A percentile compares a stretch with the other conserved stretches of the same genome.
Conservation (phyloP, 1,140 invertebrate species). For the Drosophila paulistorum region DNA sequence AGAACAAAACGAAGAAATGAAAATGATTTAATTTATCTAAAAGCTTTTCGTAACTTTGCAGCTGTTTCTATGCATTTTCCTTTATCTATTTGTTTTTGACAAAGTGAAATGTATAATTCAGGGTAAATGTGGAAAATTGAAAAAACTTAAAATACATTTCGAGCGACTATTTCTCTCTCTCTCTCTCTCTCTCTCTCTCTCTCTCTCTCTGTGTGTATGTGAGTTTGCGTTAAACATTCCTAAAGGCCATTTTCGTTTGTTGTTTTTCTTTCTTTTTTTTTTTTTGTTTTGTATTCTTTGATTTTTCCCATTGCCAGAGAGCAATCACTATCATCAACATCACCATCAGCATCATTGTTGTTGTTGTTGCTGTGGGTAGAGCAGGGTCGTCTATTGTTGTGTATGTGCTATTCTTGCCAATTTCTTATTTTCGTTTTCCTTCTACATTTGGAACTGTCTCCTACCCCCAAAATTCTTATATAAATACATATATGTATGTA, state of each 20-base stretch:
- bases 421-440: conserved; percentile 44
- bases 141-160: conserved; percentile 68
- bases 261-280: conserved; percentile 31
- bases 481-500: conserved; percentile 5
- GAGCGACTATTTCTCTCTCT: background rate
- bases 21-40: conserved; percentile 76
- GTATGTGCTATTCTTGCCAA: conserved; percentile 54
- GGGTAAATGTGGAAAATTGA: conserved; percentile 44
- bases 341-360: conserved; percentile 66
- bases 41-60: conserved; percentile 61
- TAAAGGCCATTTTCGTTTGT: conserved; percentile 58
- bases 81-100: conserved; percentile 43
- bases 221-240: conserved; percentile 61
- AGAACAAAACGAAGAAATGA: conserved; percentile 19
- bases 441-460: background rate
- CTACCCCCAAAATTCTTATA: conserved; percentile 7
- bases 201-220: background rate
- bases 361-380: conserved; percentile 12
- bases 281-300: conserved; percentile 63
- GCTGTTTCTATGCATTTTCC: conserved; percentile 50
- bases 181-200: background rate
- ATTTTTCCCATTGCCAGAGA: conserved; percentile 50
- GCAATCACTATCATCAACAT: conserved; percentile 31
- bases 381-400: conserved; percentile 43
- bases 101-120: conserved; percentile 63